Base-by-base conservation (phyloP, 2,888 invertebrate species). In the Laspeyria flexula region DNA sequence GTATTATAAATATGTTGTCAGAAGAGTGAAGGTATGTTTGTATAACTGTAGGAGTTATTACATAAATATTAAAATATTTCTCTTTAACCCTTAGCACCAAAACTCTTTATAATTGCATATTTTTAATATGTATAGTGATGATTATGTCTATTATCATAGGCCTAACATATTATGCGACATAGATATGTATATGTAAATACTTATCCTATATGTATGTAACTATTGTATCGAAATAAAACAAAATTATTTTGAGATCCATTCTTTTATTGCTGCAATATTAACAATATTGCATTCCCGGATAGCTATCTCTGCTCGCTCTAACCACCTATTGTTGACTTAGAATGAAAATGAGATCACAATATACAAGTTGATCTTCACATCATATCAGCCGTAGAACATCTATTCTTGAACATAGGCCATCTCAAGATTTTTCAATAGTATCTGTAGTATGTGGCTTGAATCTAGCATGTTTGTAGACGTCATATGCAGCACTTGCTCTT, bases 121-220 rank as follows among this genome's bases (percentile, higher is more conserved):
- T 40, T 43, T 23, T 43, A 44, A 44, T 49, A 46, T 44, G 12
- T 38, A 39, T 52, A 51, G 50, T 48, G 39, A 39, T 50, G 21
- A 39, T 43, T 38, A 15, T 21, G 38, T 35, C 40, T 54, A 51
- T 54, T 59, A 42, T 54, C 31, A 41, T 65, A 64, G 66, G 55
- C 45, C 66, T 66, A 69, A 60, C 18, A 34, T 53, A 25, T 51
- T 48, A 46, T 55, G 58, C 72, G 67, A 65, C 51, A 58, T 61
- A 62, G 35, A 49, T 52, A 60, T n/a, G n/a, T n/a, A n/a, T 60
- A 58, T 71, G 67, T 72, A 72, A 70, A 70, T 72, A 71, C 33
- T 38, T 66, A 55, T 41, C 43, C 57, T 5, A n/a, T n/a, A n/a
- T 57, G 27, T 53, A 60, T 61, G 51, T 59, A 54, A 50, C 50